A percentile compares a stretch with the other conserved stretches of the same genome.
These are phyloP conservation scores for Galaxea fascicularis DNA, from an alignment of 92 coral and sea anemone species.

Conservation along the genomic window DNA sequence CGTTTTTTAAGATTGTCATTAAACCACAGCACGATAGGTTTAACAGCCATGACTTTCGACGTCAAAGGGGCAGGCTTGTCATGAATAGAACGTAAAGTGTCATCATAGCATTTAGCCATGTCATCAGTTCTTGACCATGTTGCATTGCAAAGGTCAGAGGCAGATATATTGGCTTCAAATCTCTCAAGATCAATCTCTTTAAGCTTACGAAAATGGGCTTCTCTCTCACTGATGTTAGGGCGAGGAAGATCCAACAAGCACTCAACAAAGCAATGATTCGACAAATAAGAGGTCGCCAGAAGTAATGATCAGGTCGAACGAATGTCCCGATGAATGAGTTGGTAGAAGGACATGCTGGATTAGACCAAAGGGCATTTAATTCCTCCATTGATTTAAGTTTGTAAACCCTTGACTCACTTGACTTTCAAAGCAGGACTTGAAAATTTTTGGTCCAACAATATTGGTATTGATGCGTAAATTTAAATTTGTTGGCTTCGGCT, in stretches of 20 bases:
- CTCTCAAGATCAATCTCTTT: too few relatives aligned
- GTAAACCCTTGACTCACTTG: not conserved
- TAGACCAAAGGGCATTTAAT: not conserved
- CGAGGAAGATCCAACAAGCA: too few relatives aligned
- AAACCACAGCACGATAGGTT: not conserved
- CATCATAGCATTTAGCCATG: not conserved
- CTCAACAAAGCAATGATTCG: too few relatives aligned
- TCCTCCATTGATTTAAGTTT: constrained; percentile 10
- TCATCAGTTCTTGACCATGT: too few relatives aligned
- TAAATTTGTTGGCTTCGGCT: constrained; percentile 18
- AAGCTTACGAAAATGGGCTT: too few relatives aligned
- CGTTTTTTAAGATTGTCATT: not conserved
- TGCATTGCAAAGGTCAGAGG: too few relatives aligned
- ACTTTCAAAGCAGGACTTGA: not conserved
- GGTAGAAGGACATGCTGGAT: too few relatives aligned
- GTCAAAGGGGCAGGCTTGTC: not conserved
- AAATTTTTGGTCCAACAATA: constrained; percentile 16
- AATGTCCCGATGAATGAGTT: too few relatives aligned
- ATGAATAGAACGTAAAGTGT: not conserved
- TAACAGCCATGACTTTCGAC: not conserved
- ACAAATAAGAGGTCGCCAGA: too few relatives aligned
- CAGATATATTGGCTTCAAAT: too few relatives aligned
- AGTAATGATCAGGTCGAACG: too few relatives aligned
- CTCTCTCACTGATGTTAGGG: too few relatives aligned
- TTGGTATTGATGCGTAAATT: not conserved